Base-by-base conservation (phyloP, 2,113 vertebrate species). In the Xerus inauris region DNA sequence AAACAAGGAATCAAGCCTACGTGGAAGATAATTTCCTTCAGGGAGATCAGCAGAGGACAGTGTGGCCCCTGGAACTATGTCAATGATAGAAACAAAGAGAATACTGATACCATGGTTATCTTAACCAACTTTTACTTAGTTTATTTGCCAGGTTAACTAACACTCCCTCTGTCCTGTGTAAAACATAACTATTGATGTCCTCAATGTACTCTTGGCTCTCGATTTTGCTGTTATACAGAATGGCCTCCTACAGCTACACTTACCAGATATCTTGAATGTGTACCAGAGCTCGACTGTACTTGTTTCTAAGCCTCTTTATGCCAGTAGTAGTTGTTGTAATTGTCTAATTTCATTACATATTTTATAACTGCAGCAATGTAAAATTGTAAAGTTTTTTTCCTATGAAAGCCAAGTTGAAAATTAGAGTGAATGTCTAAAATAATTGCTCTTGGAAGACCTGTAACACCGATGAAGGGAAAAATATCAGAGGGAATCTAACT, bases 281-380 rank as follows among this genome's bases (percentile, higher is more conserved):
- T 30, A 69, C 51, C 65, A 76, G 75, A 49, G 76, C 47, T 89
- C n/a, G 13, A 6, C 24, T 51, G 1, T 35, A 47, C 38, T 87
- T 76, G 76, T 85, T 51, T 69, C 42, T 82, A 96, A 64, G 64
- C 28, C 91, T 87, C 20, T 73, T 35, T 51, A 67, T 81, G 59
- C 35, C 77, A 49, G 2, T 76, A 57, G 47, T 47, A 57, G 59
- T 38, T 71, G 71, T 89, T 87, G 3, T 35, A 72, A 92, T 40
- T 91, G 30, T 65, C 54, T 95, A 22, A 90, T 90, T 96, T 89
- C 64, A 62, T 94, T 76, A 94, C 79, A n/a, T 93, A 65, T 84
- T 94, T 91, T 95, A 30, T 87, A 91, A 95, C 91, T 13, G 49
- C 62, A 94, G 19, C 62, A 76, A 40, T 89, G 28, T 86, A 75